A percentile compares a stretch with the other conserved stretches of the same genome.
Evolutionary conservation across 2,797 vertebrate species (phyloP).

Genomic region (Poeciliopsis turneri): DNA sequence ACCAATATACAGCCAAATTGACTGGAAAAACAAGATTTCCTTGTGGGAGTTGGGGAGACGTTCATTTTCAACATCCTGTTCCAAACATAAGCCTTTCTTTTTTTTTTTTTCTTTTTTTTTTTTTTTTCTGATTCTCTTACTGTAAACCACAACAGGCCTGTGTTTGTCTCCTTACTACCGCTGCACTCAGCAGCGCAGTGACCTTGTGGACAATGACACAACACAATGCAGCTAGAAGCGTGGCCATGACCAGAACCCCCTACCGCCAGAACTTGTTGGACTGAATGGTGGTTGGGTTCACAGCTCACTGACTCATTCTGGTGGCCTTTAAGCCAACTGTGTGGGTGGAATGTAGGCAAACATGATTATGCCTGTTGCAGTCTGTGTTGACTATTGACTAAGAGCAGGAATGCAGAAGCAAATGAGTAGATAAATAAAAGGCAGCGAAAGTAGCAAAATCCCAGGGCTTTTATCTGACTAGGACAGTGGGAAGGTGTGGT

Average conservation of each 20-base stretch:
- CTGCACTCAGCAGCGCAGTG: constrained; percentile 62
- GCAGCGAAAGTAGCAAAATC: constrained; percentile 39
- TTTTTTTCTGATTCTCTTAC: constrained; percentile 28
- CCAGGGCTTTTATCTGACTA: constrained; percentile 36
- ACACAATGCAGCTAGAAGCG: constrained; percentile 55
- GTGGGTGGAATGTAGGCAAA: constrained; percentile 59
- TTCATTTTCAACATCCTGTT: constrained; percentile 74
- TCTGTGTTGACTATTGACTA: constrained; percentile 33
- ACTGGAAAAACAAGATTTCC: constrained; percentile 71
- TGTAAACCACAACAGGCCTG: constrained; percentile 47
- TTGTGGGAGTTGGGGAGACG: constrained; percentile 63
- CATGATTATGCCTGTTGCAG: constrained; percentile 39
- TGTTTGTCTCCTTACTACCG: constrained; percentile 66
- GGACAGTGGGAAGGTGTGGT: constrained; percentile 60
- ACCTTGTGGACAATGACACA: constrained; percentile 72
- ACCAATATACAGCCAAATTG: constrained; percentile 54
- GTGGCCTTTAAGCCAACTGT: constrained; percentile 48
- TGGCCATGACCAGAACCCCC: constrained; percentile 57
- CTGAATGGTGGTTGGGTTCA: constrained; percentile 55
- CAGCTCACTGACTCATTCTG: constrained; percentile 53
- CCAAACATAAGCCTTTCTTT: constrained; percentile 55
- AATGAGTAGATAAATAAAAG: constrained; percentile 26
- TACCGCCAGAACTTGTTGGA: constrained; percentile 33
- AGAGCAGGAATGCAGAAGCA: constrained; percentile 14
- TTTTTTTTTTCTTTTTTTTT: constrained; percentile 2